Base-by-base conservation (phyloP, 2,113 vertebrate species). In the Heterocephalus glaber region DNA sequence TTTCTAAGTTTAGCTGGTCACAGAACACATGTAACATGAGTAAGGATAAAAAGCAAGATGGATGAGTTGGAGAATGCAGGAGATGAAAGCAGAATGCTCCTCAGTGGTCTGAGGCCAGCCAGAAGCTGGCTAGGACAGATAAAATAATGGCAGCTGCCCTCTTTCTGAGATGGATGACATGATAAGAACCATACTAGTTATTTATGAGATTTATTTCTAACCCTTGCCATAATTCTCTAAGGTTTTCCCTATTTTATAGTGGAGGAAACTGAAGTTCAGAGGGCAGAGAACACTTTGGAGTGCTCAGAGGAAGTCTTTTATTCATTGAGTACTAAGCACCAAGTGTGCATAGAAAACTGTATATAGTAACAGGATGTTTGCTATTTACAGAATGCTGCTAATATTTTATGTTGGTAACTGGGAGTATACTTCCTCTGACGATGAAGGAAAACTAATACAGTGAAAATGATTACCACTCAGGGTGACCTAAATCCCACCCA, bases 191-290 rank as follows among this genome's bases (percentile, higher is more conserved):
- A 6, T 14, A 58, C 22, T 54, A 80, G 13, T 85, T 41, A 66
- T 41, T 93, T 80, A 72, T 35, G 22, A 86, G 38, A 49, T 77
- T 84, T 24, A 61, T 70, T 92, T 88, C n/a, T 87, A 60, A 92
- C 38, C 65, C 52, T 95, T 49, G 47, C 3, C 52, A 13, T 72
- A 61, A 91, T 96, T 86, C 49, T 94, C 22, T 88, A 68, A 65
- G 20, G 44, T 24, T 92, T 82, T n/a, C 24, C 54, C 61, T 38
- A 20, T 30, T 58, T 94, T 93, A 30, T 13, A 79, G 63, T 80
- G 47, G 11, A 89, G 56, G 72, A 84, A 61, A 81, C 14, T 17
- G 26, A 94, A 17, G 24, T 76, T 89, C n/a, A 91, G 80, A 87
- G 28, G 26, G 12, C 52, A 96, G 20, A 61, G 52, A 70, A 86